Base-by-base conservation (phyloP, 2,888 invertebrate species). In the Corbicula japonica region DNA sequence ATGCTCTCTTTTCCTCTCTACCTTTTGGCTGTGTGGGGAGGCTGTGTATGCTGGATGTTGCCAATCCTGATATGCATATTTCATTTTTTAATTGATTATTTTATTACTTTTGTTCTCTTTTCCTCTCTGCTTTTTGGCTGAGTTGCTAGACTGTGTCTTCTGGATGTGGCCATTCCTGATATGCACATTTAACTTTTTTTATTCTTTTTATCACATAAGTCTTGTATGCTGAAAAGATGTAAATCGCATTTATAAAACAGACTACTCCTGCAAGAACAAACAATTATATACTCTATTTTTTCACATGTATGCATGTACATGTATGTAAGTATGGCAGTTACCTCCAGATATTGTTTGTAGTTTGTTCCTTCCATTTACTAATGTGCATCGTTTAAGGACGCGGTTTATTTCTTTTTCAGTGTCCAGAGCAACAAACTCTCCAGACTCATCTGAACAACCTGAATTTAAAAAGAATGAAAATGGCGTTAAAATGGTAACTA, bases 381-480 rank as follows among this genome's bases (percentile, higher is more conserved):
- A 66, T 2, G 71, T 30, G 72, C 88, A 88, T 56, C 66, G 73
- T 56, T 83, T 85, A 5, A 80, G 69, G 2, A 85, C 56, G 69
- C 88, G 87, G 30, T 77, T 52, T 12, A 70, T 70, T 12, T 50
- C 76, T 30, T 62, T 80, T 28, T 80, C 73, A n/a, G 76, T 72
- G 18, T 84, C 70, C 0, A 84, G 8, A 1, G 77, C 61, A n/a
- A 87, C 65, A 54, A 78, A 76, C 4, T 70, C 72, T 3, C 87
- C 88, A 8, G 74, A 76, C 0, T 65, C 80, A 63, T 88, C 86
- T n/a, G 76, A 74, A 60, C 88, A 88, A 21, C 86, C 88, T 87
- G 54, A 0, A 28, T 44, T 21, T 60, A 6, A 28, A 54, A 41
- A 68, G 12, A 8, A 15, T 1, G 1, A 26, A 23, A 23, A 48